Base-by-base conservation (phyloP, 2,797 vertebrate species). In the Sternotherus odoratus region DNA sequence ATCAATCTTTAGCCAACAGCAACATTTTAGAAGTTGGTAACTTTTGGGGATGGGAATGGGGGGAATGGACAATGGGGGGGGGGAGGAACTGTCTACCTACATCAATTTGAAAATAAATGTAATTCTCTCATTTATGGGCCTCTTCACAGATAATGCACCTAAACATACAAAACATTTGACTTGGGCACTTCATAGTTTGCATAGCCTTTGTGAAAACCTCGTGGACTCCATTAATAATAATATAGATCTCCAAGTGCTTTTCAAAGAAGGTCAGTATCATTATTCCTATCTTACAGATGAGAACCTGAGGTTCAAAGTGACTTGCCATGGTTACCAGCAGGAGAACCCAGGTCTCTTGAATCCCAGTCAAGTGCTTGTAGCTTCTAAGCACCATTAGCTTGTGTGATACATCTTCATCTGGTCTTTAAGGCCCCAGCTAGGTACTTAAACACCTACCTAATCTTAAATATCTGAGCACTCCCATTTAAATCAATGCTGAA, bases 11-110 rank as follows among this genome's bases (percentile, higher is more conserved):
- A 83, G 13, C n/a, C n/a, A 43, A n/a, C 50, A 79, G 26, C 30
- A 63, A 7, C 72, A 16, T 30, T 57, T 21, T 82, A 82, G 74
- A 90, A 85, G 81, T 5, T 57, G 19, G 5, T 80, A 87, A 66
- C 3, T 2, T 2, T 0, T 66, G 4, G 7, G 23, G 77, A 43
- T n/a, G 12, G 6, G 9, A 8, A 10, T 10, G 4, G 4, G 4
- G 4, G 53, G 46, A 5, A 43, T 43, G 43, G 43, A 8, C 8
- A 43, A 43, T 43, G 43, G 43, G 8, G 4, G 4, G 9, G 53
- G 39, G 87, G 89, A 39, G 87, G 87, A 86, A 2, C 1, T 2
- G n/a, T 66, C 9, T 16, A 30, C 86, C 81, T 74, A 46, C 1
- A 75, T 5, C 74, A 36, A 4, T 49, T 28, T 83, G 60, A 88